Evolutionary conservation across 2,888 invertebrate genomes (phyloP).

Genomic region (Tenthredo amoena): DNA sequence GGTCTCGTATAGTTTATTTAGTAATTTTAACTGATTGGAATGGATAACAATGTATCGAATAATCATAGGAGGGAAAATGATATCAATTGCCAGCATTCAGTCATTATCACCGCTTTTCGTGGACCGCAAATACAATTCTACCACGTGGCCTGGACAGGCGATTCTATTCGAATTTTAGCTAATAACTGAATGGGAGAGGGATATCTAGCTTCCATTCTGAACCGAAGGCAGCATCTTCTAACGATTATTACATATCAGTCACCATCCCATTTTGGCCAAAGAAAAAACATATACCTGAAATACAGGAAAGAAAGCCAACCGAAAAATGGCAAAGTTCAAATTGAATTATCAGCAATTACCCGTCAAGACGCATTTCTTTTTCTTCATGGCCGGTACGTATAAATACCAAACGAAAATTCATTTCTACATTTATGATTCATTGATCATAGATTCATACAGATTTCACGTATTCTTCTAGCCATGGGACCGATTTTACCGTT

Average conservation of each 20-base stretch:
- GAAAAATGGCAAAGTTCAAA: conserved; percentile 76
- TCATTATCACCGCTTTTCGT: not conserved
- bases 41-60: not conserved
- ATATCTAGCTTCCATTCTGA: not conserved
- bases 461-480: conserved; percentile 79
- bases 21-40: not conserved
- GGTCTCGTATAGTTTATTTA: not conserved
- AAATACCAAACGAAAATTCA: not conserved
- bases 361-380: conserved; percentile 92
- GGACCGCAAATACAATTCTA: not conserved
- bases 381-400: conserved; percentile 91
- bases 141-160: not conserved
- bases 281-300: too few relatives aligned
- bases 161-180: not conserved
- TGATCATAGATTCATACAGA: not conserved
- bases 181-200: not conserved
- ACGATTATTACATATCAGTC: not conserved
- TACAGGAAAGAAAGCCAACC: not conserved
- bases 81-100: not conserved
- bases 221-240: not conserved
- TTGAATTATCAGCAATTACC: conserved; percentile 87
- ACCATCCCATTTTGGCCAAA: not conserved
- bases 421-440: not conserved
- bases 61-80: not conserved
- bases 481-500: conserved; percentile 91